Percentiles rank a stretch among this genome's conserved stretches.
phyloP scores from a whole-genome alignment of 2,797 vertebrate species.

The Trachops cirrhosus region DNA sequence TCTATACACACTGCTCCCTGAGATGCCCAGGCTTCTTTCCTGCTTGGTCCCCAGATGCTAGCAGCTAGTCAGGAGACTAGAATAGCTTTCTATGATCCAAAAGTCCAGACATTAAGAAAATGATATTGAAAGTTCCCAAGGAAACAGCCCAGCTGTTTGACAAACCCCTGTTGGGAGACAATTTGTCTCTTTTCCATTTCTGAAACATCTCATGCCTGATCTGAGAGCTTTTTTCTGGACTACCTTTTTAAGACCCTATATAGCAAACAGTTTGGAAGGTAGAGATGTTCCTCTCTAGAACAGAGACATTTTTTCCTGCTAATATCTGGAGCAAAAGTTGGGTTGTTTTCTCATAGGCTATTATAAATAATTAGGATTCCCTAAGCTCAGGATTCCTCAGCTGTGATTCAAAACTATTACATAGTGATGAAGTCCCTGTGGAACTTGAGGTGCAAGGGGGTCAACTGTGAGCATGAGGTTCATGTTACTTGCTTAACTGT shows the following conservation, averaged over 20 bases:
- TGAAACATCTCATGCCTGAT: neutral
- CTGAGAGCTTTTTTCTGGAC: neutral
- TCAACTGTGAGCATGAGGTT: neutral
- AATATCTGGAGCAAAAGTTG: neutral
- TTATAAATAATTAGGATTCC: neutral
- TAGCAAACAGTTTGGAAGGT: neutral
- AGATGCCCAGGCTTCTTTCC: neutral
- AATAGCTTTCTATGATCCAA: neutral
- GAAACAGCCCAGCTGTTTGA: neutral
- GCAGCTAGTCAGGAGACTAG: neutral
- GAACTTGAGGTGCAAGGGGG: neutral
- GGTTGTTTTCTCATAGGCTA: neutral
- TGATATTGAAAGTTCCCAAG: neutral
- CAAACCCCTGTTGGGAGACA: neutral
- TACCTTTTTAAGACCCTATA: neutral
- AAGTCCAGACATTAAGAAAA: neutral
- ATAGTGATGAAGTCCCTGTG: neutral
- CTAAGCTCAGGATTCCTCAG: neutral
- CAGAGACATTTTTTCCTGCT: neutral
- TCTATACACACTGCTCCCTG: neutral
- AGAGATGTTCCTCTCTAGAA: neutral
- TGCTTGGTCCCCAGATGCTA: neutral
- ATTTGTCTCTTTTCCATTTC: neutral
- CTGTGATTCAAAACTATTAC: neutral
- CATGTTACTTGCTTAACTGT: neutral